Percentiles rank a stretch among this genome's conserved stretches.
These are phyloP conservation scores for Hydrozoanthus gracilis DNA, from an alignment of 92 coral and sea anemone species.

Conservation along the genomic window DNA sequence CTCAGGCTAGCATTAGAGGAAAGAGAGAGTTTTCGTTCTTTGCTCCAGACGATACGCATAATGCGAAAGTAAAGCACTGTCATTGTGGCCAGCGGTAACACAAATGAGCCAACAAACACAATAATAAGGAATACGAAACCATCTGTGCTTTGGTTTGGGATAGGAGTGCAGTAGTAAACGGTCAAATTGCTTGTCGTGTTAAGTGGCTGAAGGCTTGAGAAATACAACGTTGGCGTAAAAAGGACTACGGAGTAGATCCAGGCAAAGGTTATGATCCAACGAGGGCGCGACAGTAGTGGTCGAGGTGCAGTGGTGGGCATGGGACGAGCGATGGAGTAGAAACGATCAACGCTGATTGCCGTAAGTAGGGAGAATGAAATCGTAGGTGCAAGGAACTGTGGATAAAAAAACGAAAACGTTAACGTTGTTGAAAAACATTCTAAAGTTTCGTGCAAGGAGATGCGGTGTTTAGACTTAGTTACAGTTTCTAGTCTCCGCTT, in stretches of 20 bases:
- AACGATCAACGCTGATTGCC: constrained; percentile 70
- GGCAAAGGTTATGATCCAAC: constrained; percentile 60
- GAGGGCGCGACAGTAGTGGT: constrained; percentile 40
- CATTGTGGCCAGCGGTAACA: constrained; percentile 64
- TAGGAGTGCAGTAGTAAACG: constrained; percentile 33
- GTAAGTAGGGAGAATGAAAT: constrained; percentile 65
- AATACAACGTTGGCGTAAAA: constrained; percentile 68
- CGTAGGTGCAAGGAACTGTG: constrained; percentile 59
- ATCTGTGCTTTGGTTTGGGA: constrained; percentile 26
- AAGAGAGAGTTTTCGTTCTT: constrained; percentile 46
- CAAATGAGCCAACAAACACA: constrained; percentile 59
- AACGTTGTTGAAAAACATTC: background rate
- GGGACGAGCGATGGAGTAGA: constrained; percentile 48
- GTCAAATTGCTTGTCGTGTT: constrained; percentile 40
- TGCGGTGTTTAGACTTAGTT: background rate
- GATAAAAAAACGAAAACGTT: background rate
- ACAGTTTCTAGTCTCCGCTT: background rate
- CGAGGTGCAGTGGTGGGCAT: constrained; percentile 37
- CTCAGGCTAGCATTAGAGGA: constrained; percentile 20
- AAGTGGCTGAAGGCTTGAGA: constrained; percentile 61
- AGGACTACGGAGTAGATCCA: constrained; percentile 59
- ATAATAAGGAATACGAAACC: constrained; percentile 50
- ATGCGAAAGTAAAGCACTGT: constrained; percentile 58
- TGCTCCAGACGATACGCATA: constrained; percentile 64
- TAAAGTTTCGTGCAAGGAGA: background rate